Base-by-base conservation (phyloP, 2,113 vertebrate species). In the Brachypteracias leptosomus region DNA sequence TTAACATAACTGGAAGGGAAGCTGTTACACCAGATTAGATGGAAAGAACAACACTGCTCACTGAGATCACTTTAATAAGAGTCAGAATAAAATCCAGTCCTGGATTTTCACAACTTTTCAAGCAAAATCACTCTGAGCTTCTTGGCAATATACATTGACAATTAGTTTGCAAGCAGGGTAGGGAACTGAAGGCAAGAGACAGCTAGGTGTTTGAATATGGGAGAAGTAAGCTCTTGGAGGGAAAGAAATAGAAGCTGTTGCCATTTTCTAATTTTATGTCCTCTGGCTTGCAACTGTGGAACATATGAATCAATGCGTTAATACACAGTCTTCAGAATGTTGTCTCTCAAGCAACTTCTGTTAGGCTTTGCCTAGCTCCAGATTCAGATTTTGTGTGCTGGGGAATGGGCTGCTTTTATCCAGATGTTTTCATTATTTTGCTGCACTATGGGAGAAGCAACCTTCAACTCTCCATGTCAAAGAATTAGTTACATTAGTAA, bases 151-250 rank as follows among this genome's bases (percentile, higher is more conserved):
- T 13, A 84, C 9, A 36, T 58, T 91, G 67, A 71, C 90, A 94
- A 89, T n/a, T 1, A 74, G 85, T 85, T 80, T 71, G 35, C 75
- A 76, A 74, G 82, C 28, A 93, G 58, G 18, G 67, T 62, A 70
- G 62, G 62, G 54, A 80, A 57, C 36, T 66, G 71, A 75, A 84
- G 55, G 55, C 73, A 91, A 92, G 83, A 93, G 38, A 62, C n/a
- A 92, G 62, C 70, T 84, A 91, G 80, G 67, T 92, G 80, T 95
- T 85, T 75, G 76, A 96, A 95, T 85, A 38, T 88, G 85, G 54
- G 59, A 83, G 55, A 74, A 63, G 62, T 58, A 72, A 85, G 88
- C 20, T 87, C 85, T 75, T 36, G 44, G 35, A 58, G 28, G 81
- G 83, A 96, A 15, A 52, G 51, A 75, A 65, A 71, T 29, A 83